Evolutionary conservation across 2,113 vertebrate species (phyloP), one percentile per base, ranked within the genome.

Genomic region (Mormyrus iriodes): DNA sequence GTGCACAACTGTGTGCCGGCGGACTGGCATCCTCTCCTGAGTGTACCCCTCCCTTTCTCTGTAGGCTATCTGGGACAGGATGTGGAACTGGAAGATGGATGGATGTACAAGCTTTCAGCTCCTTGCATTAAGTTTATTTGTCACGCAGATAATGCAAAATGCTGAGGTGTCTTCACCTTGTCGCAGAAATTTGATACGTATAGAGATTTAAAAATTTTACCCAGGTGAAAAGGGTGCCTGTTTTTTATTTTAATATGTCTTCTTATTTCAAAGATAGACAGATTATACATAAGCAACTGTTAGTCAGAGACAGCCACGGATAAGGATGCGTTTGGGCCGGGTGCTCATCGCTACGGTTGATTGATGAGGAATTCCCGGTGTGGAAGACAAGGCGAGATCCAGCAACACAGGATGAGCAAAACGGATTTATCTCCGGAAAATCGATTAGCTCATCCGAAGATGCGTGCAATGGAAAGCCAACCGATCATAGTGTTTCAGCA

Each of bases 391-490:
- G 93, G 91, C 91, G 90, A 91, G 91, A 85, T 27, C 53, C 91
- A 48, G 89, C 91, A 92, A 93, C 93, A 93, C 88, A 91, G 92
- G 91, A 91, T 82, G 91, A 51, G 87, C 89, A 93, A 93, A 93
- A 90, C 92, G 92, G 91, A 94, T 94, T 94, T 93, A 94, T 94
- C 93, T 92, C 86, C 90, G 90, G 89, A 90, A 94, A 93, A 94
- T 94, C 93, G 92, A 93, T 94, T 92, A 92, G 90, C 88, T 55
- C 82, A 90, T 85, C 91, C 85, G 6, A 79, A 51, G 55, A 89
- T 39, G 39, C 44, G 39, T 87, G 90, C 51, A 35, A 39, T 39
- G 42, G 48, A 88, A 69, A 90, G 88, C 84, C 86, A 44, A 87
- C 88, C 88, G 27, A 35, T 89, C 65, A 87, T 51, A 49, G 52